Conservation (phyloP, 2,888 invertebrate species). For the Tetragnatha montana region DNA sequence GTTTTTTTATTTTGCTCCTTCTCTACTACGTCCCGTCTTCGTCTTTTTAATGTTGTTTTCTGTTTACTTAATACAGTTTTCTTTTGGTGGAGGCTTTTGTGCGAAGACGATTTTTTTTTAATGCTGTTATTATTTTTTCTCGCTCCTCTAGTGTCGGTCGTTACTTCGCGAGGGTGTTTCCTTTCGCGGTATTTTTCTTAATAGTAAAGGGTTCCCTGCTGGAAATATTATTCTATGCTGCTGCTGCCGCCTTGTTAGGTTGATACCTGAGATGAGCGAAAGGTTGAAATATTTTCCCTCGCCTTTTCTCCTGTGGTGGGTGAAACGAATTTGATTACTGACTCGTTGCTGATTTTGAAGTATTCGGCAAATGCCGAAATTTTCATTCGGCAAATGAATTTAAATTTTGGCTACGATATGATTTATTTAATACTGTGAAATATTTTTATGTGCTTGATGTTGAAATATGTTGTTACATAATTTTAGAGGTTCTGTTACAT, state of each 20-base stretch:
- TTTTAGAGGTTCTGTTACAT: too few species aligned
- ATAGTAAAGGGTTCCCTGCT: conserved; percentile 12
- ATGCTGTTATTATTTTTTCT: conserved; percentile 12
- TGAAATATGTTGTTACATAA: too few species aligned
- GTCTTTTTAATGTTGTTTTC: conserved; percentile 17
- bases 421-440: too few species aligned
- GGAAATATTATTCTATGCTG: conserved; percentile 33
- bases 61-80: conserved; percentile 62
- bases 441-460: too few species aligned
- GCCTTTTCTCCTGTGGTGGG: neutral
- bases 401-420: too few species aligned
- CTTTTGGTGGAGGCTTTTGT: conserved; percentile 30
- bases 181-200: conserved; percentile 28
- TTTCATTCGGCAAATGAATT: too few species aligned
- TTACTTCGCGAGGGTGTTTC: conserved; percentile 26
- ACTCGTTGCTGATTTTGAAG: too few species aligned
- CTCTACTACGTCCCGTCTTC: conserved; percentile 3
- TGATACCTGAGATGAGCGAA: neutral
- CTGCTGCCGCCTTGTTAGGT: conserved; percentile 30
- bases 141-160: conserved; percentile 28
- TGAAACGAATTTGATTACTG: too few species aligned
- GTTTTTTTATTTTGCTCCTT: conserved; percentile 4
- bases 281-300: neutral
- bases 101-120: neutral
- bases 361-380: too few species aligned